phyloP scores from a whole-genome alignment of 2,113 vertebrate species.

The Catagonus wagneri region DNA sequence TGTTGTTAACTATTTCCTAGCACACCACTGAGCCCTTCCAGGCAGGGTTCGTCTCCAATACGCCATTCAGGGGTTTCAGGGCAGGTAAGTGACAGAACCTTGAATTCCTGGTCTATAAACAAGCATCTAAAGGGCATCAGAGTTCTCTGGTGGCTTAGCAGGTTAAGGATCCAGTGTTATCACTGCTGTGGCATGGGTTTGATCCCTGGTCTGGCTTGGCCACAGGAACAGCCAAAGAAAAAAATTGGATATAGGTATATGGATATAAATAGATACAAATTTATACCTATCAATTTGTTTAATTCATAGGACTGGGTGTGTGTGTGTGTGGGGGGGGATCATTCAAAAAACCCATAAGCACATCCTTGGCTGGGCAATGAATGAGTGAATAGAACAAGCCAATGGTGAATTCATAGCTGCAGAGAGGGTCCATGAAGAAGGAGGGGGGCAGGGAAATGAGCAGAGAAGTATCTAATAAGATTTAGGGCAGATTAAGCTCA shows the following conservation, averaged over 20 bases:
- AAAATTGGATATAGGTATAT: not conserved
- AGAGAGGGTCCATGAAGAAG: not conserved
- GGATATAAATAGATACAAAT: not conserved
- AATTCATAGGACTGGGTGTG: not conserved
- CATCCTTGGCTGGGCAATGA: no score
- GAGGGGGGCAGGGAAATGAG: rapidly evolving
- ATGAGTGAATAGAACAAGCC: not conserved
- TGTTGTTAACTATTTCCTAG: not conserved
- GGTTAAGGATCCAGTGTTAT: no score
- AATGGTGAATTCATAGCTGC: not conserved
- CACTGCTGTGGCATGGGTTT: no score
- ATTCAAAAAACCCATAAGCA: not conserved
- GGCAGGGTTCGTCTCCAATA: not conserved
- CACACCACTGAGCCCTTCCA: not conserved
- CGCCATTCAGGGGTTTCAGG: no score
- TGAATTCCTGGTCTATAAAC: not conserved
- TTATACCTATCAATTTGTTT: not conserved
- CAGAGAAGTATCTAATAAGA: not conserved
- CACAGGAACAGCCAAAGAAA: no score
- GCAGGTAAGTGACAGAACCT: not conserved
- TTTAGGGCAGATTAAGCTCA: not conserved
- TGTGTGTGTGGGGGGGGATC: rapidly evolving
- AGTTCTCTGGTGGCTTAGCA: no score
- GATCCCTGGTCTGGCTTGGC: no score
- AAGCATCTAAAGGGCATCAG: no score